A percentile compares a stretch with the other conserved stretches of the same genome.
Conservation (phyloP, 2,888 invertebrate genomes). For the Hypomecis punctinalis region DNA sequence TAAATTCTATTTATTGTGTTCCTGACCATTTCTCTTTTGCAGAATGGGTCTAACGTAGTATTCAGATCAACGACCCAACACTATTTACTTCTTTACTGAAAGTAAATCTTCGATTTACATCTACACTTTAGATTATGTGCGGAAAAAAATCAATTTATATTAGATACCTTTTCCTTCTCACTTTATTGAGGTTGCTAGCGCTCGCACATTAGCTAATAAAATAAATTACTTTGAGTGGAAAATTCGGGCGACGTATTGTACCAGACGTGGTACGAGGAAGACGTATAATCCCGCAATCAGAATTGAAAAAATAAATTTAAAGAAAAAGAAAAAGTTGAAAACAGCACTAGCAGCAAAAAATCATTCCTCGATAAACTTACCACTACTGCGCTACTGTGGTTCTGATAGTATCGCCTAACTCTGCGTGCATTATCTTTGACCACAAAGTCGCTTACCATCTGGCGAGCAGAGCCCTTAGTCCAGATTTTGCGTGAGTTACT, state of each 20-base stretch:
- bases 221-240: conserved; percentile 10
- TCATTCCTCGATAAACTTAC: no score
- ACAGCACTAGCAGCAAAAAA: background rate
- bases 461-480: no score
- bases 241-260: conserved; percentile 4
- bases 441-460: no score
- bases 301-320: background rate
- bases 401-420: no score
- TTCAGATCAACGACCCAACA: background rate
- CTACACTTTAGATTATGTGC: background rate
- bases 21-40: background rate
- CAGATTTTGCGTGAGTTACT: no score
- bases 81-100: background rate
- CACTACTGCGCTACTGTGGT: no score
- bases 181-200: conserved; percentile 2
- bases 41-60: background rate
- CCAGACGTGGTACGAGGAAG: background rate
- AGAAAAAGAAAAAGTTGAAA: background rate
- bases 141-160: background rate
- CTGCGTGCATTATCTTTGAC: no score
- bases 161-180: background rate
- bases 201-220: conserved; percentile 4
- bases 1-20: no score
- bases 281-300: background rate
- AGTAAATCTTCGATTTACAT: background rate